Evolutionary conservation across 1,140 invertebrate species (phyloP).

Genomic region (Drosophila neocordata): DNA sequence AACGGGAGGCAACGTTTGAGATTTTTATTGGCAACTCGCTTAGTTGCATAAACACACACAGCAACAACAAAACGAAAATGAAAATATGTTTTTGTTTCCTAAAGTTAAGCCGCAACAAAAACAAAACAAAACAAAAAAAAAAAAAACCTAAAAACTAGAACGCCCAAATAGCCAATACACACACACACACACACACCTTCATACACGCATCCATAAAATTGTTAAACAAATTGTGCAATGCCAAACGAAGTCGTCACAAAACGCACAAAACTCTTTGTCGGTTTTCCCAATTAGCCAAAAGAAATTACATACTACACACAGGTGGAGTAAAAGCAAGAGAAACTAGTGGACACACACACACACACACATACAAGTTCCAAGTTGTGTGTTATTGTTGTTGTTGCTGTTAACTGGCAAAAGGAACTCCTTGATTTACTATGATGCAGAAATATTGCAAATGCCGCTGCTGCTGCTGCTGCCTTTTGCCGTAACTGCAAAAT

Average conservation of each 20-base stretch:
- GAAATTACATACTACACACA: background rate
- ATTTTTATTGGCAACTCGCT: constrained; percentile 75
- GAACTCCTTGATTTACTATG: background rate
- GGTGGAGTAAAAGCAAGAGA: background rate
- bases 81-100: constrained; percentile 48
- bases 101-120: constrained; percentile 11
- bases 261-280: constrained; percentile 25
- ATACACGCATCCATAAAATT: constrained; percentile 56
- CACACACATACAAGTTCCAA: background rate
- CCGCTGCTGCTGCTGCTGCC: too few relatives aligned
- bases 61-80: constrained; percentile 42
- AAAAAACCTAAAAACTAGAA: constrained; percentile 55
- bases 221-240: constrained; percentile 64
- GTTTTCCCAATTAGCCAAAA: constrained; percentile 53
- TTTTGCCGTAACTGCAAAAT: background rate
- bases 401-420: background rate
- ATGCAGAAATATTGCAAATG: too few relatives aligned
- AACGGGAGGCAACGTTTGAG: background rate
- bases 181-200: background rate
- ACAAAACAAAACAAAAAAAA: too few relatives aligned
- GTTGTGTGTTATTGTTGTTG: too few relatives aligned
- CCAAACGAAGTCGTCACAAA: constrained; percentile 23
- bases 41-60: constrained; percentile 69
- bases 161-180: constrained; percentile 42
- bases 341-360: background rate